Conservation (phyloP, 2,113 vertebrate species). For the Dolichallabes microphthalmus region DNA sequence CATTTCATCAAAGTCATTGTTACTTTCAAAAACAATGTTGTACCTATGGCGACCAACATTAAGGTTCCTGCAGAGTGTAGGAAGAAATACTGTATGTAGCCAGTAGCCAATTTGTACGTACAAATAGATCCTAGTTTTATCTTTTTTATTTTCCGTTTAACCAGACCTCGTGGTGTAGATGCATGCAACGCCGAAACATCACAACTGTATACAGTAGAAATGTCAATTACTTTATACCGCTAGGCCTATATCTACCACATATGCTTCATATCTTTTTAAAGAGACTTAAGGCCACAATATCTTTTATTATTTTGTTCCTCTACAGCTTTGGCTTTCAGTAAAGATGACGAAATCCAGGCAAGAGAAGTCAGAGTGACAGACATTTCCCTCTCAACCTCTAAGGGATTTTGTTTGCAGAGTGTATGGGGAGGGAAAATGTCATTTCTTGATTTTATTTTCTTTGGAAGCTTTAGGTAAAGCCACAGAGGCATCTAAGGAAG, state of each 20-base stretch:
- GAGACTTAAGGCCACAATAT: background rate
- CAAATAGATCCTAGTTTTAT: background rate
- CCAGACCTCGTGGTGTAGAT: background rate
- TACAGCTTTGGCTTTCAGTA: background rate
- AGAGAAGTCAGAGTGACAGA: background rate
- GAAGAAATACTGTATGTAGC: no score
- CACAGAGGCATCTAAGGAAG: background rate
- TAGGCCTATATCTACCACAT: background rate
- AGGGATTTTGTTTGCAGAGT: conserved; percentile 7
- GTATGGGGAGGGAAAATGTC: no score
- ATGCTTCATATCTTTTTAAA: background rate
- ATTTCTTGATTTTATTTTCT: background rate
- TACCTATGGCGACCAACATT: no score
- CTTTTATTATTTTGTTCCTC: background rate
- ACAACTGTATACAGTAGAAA: background rate
- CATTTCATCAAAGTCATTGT: no score
- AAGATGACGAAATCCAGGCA: background rate
- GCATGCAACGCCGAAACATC: background rate
- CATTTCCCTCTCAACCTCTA: background rate
- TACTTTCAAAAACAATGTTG: no score
- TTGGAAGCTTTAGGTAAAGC: background rate
- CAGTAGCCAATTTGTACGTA: no score
- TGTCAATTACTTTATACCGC: background rate
- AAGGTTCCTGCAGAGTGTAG: no score
- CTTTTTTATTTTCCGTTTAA: background rate